Evolutionary conservation across 2,797 vertebrate species (phyloP).

Genomic region (Dipus sagitta): DNA sequence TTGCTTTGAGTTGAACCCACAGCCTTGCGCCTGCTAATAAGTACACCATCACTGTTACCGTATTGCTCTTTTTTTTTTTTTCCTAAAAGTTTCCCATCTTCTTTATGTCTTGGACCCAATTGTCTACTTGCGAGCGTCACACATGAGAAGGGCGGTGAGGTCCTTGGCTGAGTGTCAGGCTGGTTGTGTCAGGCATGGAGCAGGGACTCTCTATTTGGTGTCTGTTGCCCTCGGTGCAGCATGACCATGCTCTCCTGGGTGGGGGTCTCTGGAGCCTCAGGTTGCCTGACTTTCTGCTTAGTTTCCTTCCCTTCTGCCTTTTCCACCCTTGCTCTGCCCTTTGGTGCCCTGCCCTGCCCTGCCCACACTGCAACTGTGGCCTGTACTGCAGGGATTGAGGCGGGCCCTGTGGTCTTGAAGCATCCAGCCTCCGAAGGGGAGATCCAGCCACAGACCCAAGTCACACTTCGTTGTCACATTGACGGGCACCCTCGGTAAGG

Average conservation of each 20-base stretch:
- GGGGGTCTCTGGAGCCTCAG: background rate
- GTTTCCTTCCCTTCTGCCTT: background rate
- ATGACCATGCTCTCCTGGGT: background rate
- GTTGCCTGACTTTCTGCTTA: background rate
- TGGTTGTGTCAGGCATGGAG: background rate
- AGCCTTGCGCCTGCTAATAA: background rate
- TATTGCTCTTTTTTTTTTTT: background rate
- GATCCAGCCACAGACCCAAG: constrained; percentile 93
- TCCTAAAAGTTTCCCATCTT: background rate
- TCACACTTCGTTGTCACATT: constrained; percentile 94
- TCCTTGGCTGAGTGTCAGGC: background rate
- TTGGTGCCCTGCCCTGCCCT: background rate
- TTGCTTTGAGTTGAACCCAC: background rate
- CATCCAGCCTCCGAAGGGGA: constrained; percentile 91
- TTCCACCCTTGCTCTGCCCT: background rate
- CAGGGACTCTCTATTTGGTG: background rate
- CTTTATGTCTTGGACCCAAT: background rate
- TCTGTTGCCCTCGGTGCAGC: background rate
- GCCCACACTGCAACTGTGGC: background rate
- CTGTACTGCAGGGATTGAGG: constrained; percentile 94
- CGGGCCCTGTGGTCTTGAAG: constrained; percentile 93
- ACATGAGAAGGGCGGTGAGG: background rate
- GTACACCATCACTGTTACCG: background rate
- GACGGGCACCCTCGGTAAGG: constrained; percentile 98
- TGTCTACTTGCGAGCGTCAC: background rate